phyloP scores from a whole-genome alignment of 2,888 invertebrate species.

The Yponomeuta malinellus region DNA sequence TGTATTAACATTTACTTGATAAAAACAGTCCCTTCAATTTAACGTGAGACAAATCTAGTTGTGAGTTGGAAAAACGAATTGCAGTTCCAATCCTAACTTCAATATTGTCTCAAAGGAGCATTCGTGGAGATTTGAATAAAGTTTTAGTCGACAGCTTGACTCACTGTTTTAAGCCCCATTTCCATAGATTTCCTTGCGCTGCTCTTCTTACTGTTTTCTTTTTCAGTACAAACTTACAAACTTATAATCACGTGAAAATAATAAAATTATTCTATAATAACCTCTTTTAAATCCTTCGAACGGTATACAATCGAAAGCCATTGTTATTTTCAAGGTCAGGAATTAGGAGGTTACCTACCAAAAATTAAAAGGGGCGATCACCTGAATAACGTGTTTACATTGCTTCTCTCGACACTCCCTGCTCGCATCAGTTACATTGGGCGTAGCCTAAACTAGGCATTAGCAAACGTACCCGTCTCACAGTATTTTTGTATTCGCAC shows the following conservation, averaged over 20 bases:
- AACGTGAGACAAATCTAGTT: neutral
- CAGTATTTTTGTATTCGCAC: neutral
- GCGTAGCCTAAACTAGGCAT: neutral
- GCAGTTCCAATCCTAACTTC: neutral
- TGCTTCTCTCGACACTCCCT: neutral
- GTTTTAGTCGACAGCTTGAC: neutral
- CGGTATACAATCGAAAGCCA: too few species aligned
- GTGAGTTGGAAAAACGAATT: neutral
- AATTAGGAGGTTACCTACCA: too few species aligned
- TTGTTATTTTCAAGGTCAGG: too few species aligned
- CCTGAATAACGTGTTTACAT: too few species aligned
- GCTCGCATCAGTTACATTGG: neutral
- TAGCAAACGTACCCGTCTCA: neutral
- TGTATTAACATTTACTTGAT: too few species aligned
- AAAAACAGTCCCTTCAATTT: neutral
- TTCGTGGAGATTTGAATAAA: neutral
- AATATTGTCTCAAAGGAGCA: neutral
- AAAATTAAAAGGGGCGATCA: too few species aligned
- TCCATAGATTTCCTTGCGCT: neutral
- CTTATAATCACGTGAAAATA: too few species aligned
- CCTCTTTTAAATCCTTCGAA: too few species aligned
- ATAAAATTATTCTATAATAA: too few species aligned
- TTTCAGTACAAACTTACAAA: too few species aligned
- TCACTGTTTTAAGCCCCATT: neutral
- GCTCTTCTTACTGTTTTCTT: too few species aligned